A percentile compares a stretch with the other conserved stretches of the same genome.
Evolutionary conservation across 2,797 vertebrate species (phyloP).

Genomic region (Arrhamphus sclerolepis): DNA sequence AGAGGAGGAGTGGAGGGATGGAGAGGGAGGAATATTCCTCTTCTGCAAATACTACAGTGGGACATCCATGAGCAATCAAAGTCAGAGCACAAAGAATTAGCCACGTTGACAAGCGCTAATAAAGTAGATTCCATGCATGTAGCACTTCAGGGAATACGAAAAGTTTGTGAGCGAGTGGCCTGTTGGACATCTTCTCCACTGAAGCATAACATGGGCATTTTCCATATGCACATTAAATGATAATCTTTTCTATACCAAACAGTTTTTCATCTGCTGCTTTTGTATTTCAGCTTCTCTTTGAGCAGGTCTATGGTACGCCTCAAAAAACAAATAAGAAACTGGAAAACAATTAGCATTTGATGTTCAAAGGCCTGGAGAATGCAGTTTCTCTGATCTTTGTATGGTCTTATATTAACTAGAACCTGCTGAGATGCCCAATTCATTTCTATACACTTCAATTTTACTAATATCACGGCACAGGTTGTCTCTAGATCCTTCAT

Average conservation of each 20-base stretch:
- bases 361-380: too few species aligned
- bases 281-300: too few species aligned
- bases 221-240: not conserved
- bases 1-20: conserved; percentile 48
- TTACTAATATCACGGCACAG: too few species aligned
- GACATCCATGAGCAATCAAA: conserved; percentile 60
- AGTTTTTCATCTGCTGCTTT: not conserved
- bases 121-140: conserved; percentile 51
- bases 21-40: conserved; percentile 57
- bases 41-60: conserved; percentile 63
- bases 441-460: too few species aligned
- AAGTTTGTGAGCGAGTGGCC: conserved; percentile 56
- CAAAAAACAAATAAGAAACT: too few species aligned
- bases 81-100: conserved; percentile 45
- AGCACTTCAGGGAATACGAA: conserved; percentile 57
- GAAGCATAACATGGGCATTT: conserved; percentile 35
- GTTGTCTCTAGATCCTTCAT: too few species aligned
- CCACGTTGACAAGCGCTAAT: conserved; percentile 59
- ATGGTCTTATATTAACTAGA: too few species aligned
- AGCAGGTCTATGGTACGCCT: too few species aligned
- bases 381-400: too few species aligned
- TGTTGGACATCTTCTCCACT: conserved; percentile 49
- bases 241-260: conserved; percentile 24
- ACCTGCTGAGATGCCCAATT: too few species aligned
- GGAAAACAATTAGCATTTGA: too few species aligned